Conservation (phyloP, 1,140 invertebrate genomes). For the Lethrus apterus region DNA sequence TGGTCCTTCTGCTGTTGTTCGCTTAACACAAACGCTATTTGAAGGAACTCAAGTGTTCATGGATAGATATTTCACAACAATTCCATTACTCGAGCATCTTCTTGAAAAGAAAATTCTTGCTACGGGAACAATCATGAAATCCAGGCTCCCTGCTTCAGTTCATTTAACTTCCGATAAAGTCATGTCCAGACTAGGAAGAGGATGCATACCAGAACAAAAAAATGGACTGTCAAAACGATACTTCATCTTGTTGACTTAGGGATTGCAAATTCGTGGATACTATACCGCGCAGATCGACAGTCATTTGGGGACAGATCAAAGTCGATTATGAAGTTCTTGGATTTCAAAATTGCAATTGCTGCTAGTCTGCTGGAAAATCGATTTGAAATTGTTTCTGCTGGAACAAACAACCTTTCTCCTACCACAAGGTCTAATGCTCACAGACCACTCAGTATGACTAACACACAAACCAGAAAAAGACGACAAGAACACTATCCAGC, state of each 20-base stretch:
- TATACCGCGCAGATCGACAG: conserved; percentile 1
- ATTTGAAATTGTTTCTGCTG: not conserved
- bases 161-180: conserved; percentile 15
- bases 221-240: conserved; percentile 12
- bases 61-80: conserved; percentile 10
- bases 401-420: not conserved
- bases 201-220: not conserved
- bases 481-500: not conserved
- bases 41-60: not conserved
- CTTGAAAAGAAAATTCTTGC: not conserved
- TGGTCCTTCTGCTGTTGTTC: not conserved
- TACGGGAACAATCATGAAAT: conserved; percentile 11
- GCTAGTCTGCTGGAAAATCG: not conserved
- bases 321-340: not conserved
- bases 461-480: not conserved
- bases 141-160: conserved; percentile 1
- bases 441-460: not conserved
- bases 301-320: not conserved
- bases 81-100: not conserved
- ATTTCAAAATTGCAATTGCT: conserved; percentile 7
- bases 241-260: conserved; percentile 1
- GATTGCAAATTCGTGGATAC: conserved; percentile 6
- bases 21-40: not conserved
- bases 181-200: conserved; percentile 20
- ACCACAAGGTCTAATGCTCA: not conserved